A percentile compares a stretch with the other conserved stretches of the same genome.
Conservation (phyloP, 1,140 invertebrate species). For the Diachasma alloeum region DNA sequence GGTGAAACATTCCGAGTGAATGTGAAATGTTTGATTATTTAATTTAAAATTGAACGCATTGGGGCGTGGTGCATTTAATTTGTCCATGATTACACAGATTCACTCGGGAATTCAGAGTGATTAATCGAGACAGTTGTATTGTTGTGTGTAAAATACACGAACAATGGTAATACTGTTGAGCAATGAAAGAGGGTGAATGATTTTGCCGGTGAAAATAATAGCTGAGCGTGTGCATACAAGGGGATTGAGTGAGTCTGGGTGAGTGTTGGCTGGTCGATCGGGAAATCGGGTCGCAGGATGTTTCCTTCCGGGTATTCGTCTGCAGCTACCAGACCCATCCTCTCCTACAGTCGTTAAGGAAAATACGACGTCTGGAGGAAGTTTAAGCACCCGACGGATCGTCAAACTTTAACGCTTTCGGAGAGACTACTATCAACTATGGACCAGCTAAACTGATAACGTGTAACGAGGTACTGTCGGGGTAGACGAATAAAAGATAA, state of each 20-base stretch:
- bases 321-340: neutral
- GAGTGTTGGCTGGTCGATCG: neutral
- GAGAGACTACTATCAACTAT: conserved; percentile 28
- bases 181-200: neutral
- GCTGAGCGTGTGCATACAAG: neutral
- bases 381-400: conserved; percentile 33
- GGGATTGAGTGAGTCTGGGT: neutral
- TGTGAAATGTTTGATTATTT: neutral
- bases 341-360: conserved; percentile 26
- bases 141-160: neutral
- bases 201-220: neutral
- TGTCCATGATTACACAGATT: neutral
- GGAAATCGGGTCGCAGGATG: neutral
- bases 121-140: neutral
- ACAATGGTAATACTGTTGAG: neutral
- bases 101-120: neutral
- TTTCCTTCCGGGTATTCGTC: neutral
- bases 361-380: conserved; percentile 33
- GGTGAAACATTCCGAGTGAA: neutral
- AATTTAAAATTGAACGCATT: neutral
- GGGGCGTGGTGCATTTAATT: neutral
- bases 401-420: conserved; percentile 36
- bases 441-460: conserved; percentile 34
- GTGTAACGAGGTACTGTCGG: conserved; percentile 23
- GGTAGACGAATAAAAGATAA: conserved; percentile 9